A percentile compares a stretch with the other conserved stretches of the same genome.
phyloP scores from a whole-genome alignment of 2,888 invertebrate genomes.

The Dolichopus griseipennis region DNA sequence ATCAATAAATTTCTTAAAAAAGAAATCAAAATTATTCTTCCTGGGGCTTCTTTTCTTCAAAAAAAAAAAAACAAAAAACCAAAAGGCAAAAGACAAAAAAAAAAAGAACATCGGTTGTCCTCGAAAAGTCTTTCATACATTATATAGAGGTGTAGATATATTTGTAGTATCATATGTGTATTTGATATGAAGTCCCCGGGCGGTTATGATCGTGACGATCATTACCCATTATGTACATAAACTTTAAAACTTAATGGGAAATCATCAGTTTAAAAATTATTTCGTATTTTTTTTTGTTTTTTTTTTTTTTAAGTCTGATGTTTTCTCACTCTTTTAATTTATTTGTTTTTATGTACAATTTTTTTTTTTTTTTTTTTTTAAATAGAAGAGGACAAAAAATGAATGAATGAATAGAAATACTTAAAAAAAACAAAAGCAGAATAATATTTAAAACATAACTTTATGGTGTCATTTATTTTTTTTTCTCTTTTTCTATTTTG shows the following conservation, averaged over 20 bases:
- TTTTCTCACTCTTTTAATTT: background rate
- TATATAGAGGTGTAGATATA: background rate
- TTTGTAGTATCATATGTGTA: too few species aligned
- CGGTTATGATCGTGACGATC: constrained; percentile 23
- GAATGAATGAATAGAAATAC: too few species aligned
- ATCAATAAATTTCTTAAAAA: too few species aligned
- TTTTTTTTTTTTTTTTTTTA: too few species aligned
- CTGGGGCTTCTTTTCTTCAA: too few species aligned
- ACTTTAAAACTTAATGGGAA: constrained; percentile 7
- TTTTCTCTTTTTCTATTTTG: background rate
- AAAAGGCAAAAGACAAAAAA: too few species aligned
- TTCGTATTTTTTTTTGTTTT: background rate
- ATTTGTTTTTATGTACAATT: too few species aligned
- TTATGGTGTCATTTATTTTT: background rate
- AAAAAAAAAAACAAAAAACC: too few species aligned
- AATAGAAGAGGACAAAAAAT: too few species aligned
- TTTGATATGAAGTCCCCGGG: constrained; percentile 27
- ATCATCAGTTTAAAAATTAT: background rate
- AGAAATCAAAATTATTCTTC: too few species aligned
- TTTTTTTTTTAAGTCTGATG: background rate
- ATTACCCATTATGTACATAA: background rate
- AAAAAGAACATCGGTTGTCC: too few species aligned
- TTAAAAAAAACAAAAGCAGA: background rate
- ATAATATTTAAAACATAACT: background rate
- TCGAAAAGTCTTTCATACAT: too few species aligned